A percentile compares a stretch with the other conserved stretches of the same genome.
These are phyloP conservation scores for Euschistus heros DNA, from an alignment of 1,140 invertebrate species.

Conservation along the genomic window DNA sequence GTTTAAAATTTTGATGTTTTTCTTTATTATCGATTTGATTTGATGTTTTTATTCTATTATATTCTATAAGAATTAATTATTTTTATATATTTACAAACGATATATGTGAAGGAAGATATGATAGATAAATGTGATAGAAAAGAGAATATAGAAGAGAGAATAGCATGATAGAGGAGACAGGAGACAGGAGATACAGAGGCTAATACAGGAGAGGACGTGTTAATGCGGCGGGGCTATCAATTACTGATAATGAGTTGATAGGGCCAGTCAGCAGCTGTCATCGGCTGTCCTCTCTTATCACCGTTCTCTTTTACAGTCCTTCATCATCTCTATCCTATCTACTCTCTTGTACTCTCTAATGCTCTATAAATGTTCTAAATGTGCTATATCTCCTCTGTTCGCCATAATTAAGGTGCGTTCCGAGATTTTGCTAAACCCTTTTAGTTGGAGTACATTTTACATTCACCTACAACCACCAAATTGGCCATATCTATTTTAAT, in stretches of 20 bases:
- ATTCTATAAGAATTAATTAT: no score
- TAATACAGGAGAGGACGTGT: constrained; percentile 18
- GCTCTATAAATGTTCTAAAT: not conserved
- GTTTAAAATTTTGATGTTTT: no score
- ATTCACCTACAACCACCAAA: no score
- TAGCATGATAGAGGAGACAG: not conserved
- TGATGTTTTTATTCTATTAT: no score
- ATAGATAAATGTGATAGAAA: no score
- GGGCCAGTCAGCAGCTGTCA: not conserved
- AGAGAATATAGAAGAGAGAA: not conserved
- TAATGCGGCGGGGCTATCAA: constrained; percentile 21
- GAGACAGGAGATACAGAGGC: not conserved
- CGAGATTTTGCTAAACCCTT: no score
- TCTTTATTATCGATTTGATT: no score
- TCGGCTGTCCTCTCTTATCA: not conserved
- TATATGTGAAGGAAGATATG: no score
- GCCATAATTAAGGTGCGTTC: no score
- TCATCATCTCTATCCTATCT: not conserved
- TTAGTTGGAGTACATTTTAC: no score
- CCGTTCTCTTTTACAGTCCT: not conserved
- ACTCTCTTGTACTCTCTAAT: not conserved
- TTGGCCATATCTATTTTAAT: no score
- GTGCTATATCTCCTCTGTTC: not conserved
- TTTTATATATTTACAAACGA: no score
- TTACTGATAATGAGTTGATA: constrained; percentile 17